Evolutionary conservation across 2,888 invertebrate genomes (phyloP).

Genomic region (Andrena trimmerana): DNA sequence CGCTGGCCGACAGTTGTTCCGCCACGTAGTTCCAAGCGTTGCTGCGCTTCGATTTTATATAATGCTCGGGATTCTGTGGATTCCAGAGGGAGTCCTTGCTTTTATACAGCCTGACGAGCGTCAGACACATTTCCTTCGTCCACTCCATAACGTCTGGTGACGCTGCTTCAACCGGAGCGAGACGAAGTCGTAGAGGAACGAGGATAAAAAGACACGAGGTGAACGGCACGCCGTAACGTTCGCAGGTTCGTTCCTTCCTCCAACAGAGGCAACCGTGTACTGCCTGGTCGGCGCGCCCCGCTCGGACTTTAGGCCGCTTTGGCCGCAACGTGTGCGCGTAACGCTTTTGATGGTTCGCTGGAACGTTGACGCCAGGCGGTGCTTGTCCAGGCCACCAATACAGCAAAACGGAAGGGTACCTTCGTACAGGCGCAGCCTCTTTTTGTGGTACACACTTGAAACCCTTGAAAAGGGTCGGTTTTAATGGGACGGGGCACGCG

Average conservation of each 20-base stretch:
- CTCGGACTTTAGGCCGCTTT: background rate
- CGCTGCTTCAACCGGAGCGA: background rate
- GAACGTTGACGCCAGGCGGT: background rate
- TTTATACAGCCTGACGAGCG: background rate
- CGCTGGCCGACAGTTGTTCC: background rate
- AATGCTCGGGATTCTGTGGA: background rate
- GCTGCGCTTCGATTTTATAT: background rate
- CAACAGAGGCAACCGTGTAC: background rate
- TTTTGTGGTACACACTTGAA: background rate
- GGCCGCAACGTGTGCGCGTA: slow-evolving; percentile 3
- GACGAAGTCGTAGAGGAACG: background rate
- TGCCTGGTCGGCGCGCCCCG: background rate
- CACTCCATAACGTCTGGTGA: background rate
- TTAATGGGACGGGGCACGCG: background rate
- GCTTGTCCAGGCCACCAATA: background rate
- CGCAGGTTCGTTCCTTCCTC: background rate
- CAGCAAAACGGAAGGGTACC: background rate
- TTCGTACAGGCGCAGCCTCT: background rate
- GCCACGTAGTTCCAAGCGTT: background rate
- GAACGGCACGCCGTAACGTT: background rate
- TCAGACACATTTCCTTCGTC: background rate
- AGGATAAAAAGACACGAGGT: background rate
- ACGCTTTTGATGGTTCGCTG: slow-evolving; percentile 20
- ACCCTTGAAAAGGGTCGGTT: background rate
- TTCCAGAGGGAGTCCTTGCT: background rate